phyloP scores from a whole-genome alignment of 2,113 vertebrate species.

The Nyctereutes procyonoides region DNA sequence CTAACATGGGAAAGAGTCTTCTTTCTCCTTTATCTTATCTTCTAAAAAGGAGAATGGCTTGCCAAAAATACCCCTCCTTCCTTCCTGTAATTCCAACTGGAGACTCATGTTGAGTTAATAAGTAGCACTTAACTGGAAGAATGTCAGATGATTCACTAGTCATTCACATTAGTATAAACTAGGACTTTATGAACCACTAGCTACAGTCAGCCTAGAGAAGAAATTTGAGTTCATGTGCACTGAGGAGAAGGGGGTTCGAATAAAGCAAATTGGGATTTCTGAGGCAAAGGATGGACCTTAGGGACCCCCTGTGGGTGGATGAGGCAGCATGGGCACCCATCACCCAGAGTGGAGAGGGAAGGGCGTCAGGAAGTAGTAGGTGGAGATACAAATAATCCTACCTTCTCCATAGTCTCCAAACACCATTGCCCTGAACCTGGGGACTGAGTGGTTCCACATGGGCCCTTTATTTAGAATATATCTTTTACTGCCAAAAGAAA shows the following conservation, averaged over 20 bases:
- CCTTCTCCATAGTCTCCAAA: background rate
- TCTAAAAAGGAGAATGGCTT: background rate
- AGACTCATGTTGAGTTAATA: background rate
- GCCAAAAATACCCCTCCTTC: background rate
- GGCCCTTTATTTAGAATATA: background rate
- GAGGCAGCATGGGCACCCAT: background rate
- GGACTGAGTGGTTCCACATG: background rate
- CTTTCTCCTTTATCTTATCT: background rate
- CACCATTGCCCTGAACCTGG: background rate
- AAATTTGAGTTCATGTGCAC: background rate
- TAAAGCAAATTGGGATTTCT: background rate
- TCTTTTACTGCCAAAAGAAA: background rate
- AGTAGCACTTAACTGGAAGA: background rate
- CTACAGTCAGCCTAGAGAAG: background rate
- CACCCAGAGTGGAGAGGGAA: background rate
- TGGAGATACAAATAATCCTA: background rate
- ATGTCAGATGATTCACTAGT: background rate
- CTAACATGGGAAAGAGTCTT: background rate
- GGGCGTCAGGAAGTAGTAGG: background rate
- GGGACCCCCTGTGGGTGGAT: background rate
- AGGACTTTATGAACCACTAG: background rate
- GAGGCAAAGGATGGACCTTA: background rate
- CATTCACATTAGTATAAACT: conserved; percentile 2
- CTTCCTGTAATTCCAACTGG: background rate
- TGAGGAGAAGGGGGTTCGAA: background rate